These are phyloP conservation scores for Cossypha caffra DNA, from an alignment of 2,797 vertebrate genomes.

Conservation along the genomic window DNA sequence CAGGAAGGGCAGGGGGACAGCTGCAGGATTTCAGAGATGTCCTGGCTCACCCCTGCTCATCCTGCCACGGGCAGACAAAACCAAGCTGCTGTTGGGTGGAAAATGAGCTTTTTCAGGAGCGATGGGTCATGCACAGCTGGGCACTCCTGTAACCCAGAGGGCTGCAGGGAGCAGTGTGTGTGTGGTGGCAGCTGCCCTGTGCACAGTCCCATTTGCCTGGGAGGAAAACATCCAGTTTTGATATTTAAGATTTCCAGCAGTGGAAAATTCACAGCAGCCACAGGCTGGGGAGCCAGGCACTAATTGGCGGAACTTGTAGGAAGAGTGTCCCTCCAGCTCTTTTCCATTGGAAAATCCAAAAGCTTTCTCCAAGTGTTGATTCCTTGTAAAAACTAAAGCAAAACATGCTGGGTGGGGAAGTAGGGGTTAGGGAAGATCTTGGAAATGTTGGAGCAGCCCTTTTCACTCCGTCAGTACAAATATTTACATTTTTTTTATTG, in stretches of 20 bases:
- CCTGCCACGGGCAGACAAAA: accelerated
- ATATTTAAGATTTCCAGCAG: constrained; percentile 37
- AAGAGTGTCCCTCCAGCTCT: constrained; percentile 8
- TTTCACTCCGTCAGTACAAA: not conserved
- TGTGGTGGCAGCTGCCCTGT: not conserved
- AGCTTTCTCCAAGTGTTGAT: constrained; percentile 40
- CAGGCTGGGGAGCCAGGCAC: not conserved
- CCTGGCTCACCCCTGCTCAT: accelerated
- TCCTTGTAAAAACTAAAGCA: constrained; percentile 17
- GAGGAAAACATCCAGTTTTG: not conserved
- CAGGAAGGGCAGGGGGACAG: not conserved
- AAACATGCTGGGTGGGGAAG: not conserved
- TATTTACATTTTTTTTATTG: constrained; percentile 55
- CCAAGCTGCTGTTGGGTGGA: not conserved
- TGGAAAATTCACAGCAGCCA: constrained; percentile 15
- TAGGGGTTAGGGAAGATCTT: not conserved
- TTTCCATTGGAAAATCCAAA: constrained; percentile 62
- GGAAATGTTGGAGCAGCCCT: constrained; percentile 12
- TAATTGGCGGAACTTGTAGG: constrained; percentile 34
- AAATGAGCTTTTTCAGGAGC: not conserved
- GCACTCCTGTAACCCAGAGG: accelerated
- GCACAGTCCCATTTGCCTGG: accelerated
- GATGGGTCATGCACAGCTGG: accelerated
- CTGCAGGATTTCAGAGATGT: not conserved
- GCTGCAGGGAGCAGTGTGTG: not conserved